These are phyloP conservation scores for Subacronicta megacephala DNA, from an alignment of 2,888 invertebrate genomes.

Conservation along the genomic window DNA sequence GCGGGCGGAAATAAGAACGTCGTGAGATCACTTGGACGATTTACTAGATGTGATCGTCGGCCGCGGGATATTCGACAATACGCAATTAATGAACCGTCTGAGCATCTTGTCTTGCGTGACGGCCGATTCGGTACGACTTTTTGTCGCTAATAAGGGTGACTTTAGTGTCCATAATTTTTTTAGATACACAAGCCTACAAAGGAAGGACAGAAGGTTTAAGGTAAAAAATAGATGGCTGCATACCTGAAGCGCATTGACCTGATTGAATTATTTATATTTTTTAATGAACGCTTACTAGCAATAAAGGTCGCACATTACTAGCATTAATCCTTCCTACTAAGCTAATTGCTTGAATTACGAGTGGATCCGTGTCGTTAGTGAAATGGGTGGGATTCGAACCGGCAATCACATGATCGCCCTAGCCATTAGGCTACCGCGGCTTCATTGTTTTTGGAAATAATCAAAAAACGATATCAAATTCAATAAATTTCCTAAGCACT, in stretches of 20 bases:
- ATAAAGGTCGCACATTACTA: too few species aligned
- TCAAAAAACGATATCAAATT: too few species aligned
- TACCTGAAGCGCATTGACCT: too few species aligned
- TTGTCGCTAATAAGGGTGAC: constrained; percentile 80
- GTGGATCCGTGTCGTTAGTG: too few species aligned
- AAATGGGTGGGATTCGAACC: too few species aligned
- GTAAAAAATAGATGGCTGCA: constrained; percentile 22
- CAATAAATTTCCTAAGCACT: constrained; percentile 48
- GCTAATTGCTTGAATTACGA: too few species aligned
- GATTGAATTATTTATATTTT: constrained; percentile 46
- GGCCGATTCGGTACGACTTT: constrained; percentile 70
- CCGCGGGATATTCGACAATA: constrained; percentile 75
- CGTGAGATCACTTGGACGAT: constrained; percentile 72
- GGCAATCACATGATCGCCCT: too few species aligned
- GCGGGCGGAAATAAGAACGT: constrained; percentile 70
- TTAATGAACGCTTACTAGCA: too few species aligned
- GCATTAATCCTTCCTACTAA: too few species aligned
- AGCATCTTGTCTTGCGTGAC: constrained; percentile 74
- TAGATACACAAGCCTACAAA: constrained; percentile 33
- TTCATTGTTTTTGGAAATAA: too few species aligned
- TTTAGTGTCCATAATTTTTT: constrained; percentile 31
- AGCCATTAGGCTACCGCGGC: too few species aligned
- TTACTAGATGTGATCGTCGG: constrained; percentile 72
- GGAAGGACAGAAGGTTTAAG: constrained; percentile 26
- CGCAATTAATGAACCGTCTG: constrained; percentile 80